Conservation (phyloP, 2,888 invertebrate genomes). For the Cataglyphis livida region DNA sequence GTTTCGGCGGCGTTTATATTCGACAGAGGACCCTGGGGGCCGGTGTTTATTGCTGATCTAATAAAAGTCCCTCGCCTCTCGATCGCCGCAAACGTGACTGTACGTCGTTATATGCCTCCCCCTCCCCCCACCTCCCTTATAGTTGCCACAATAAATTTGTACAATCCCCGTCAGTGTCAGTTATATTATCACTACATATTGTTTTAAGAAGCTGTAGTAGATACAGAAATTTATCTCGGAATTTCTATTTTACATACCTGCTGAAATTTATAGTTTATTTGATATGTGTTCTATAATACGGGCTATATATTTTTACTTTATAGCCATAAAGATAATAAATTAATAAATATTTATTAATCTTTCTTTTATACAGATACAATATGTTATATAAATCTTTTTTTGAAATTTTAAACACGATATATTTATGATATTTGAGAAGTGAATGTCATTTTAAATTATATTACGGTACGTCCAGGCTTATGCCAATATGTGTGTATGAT, state of each 20-base stretch:
- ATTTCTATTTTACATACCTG: constrained; percentile 5
- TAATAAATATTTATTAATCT: constrained; percentile 9
- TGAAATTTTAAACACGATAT: neutral
- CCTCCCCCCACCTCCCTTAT: constrained; percentile 3
- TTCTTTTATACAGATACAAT: neutral
- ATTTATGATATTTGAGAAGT: neutral
- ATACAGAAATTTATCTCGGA: constrained; percentile 3
- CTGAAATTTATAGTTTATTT: neutral
- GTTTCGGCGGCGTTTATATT: constrained; percentile 78
- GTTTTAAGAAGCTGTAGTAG: constrained; percentile 13
- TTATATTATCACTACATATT: constrained; percentile 27
- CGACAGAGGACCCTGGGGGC: constrained; percentile 68
- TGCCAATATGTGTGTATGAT: neutral
- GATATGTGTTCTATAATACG: neutral
- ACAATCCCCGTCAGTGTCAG: constrained; percentile 14
- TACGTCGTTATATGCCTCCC: constrained; percentile 47
- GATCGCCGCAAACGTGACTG: constrained; percentile 50
- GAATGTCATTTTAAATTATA: neutral
- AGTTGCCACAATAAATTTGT: constrained; percentile 46
- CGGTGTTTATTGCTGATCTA: constrained; percentile 78
- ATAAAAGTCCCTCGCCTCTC: constrained; percentile 80
- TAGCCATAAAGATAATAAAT: neutral
- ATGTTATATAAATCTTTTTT: neutral
- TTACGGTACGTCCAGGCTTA: neutral
- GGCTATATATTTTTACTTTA: neutral